Percentiles rank a stretch among this genome's conserved stretches.
These are phyloP conservation scores for Zeus faber DNA, from an alignment of 2,113 vertebrate species.

Conservation along the genomic window DNA sequence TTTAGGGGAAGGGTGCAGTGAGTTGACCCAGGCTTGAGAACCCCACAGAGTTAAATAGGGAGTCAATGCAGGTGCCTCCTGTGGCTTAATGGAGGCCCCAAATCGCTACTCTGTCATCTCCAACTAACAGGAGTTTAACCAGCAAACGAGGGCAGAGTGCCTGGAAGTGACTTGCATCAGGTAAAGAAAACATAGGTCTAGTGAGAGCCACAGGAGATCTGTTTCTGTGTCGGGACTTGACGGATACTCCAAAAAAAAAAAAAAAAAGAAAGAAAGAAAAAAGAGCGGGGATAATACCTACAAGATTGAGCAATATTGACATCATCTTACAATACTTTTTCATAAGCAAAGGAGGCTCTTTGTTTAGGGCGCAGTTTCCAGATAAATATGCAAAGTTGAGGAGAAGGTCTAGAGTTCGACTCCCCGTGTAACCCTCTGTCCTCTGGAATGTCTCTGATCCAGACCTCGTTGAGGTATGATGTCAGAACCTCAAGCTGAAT, in stretches of 20 bases:
- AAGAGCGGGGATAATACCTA: too few relatives aligned
- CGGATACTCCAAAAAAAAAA: conserved; percentile 43
- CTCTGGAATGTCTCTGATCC: conserved; percentile 43
- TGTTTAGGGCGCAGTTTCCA: conserved; percentile 19
- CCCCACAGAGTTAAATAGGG: conserved; percentile 50
- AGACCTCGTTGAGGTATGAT: conserved; percentile 39
- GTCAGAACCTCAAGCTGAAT: conserved; percentile 38
- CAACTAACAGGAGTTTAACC: conserved; percentile 40
- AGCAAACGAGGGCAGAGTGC: conserved; percentile 33
- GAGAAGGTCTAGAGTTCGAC: conserved; percentile 25
- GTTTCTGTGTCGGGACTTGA: conserved; percentile 42
- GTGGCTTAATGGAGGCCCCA: conserved; percentile 61
- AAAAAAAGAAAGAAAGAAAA: conserved; percentile 33
- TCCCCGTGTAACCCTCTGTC: conserved; percentile 28
- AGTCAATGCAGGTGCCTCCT: conserved; percentile 54
- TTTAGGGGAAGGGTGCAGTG: conserved; percentile 37
- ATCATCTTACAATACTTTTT: background rate
- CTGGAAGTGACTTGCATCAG: conserved; percentile 40
- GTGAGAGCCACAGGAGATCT: conserved; percentile 36
- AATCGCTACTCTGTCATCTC: conserved; percentile 55
- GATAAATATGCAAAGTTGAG: conserved; percentile 28
- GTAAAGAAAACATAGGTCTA: conserved; percentile 55
- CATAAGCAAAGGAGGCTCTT: conserved; percentile 35
- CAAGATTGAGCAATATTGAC: too few relatives aligned
- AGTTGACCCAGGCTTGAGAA: conserved; percentile 44